Percentiles rank a stretch among this genome's conserved stretches.
These are phyloP conservation scores for Myrmecophaga tridactyla DNA, from an alignment of 2,113 vertebrate species.

Conservation along the genomic window DNA sequence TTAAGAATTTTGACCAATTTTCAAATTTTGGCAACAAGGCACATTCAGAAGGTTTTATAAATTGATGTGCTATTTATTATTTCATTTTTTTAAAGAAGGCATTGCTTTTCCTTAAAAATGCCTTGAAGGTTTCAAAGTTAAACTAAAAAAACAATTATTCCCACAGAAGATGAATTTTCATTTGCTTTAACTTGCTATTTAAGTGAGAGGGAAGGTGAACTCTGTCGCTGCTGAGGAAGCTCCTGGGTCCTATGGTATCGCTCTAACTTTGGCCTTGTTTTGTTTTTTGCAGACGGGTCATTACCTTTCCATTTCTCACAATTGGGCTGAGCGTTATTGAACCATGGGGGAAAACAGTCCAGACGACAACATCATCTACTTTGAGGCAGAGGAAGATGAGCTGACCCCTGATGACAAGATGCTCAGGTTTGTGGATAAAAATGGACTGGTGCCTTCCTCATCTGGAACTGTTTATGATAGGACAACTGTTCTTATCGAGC, in stretches of 20 bases:
- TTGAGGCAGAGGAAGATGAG: conserved; percentile 87
- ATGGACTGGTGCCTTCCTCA: conserved; percentile 89
- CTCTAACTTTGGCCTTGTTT: conserved; percentile 40
- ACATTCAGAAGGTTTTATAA: conserved; percentile 32
- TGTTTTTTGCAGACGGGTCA: conserved; percentile 78
- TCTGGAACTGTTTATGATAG: conserved; percentile 93
- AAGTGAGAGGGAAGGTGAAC: not conserved
- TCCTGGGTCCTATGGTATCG: not conserved
- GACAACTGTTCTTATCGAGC: conserved; percentile 98
- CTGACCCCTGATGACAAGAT: conserved; percentile 87
- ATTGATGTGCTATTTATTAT: not conserved
- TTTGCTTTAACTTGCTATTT: not conserved
- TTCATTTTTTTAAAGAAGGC: not conserved
- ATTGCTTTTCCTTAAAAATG: conserved; percentile 26
- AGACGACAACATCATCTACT: conserved; percentile 88
- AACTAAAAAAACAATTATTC: not conserved
- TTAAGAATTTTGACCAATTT: not conserved
- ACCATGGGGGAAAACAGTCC: conserved; percentile 98
- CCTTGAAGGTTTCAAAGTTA: conserved; percentile 14
- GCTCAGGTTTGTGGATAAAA: conserved; percentile 87
- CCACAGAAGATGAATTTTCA: not conserved
- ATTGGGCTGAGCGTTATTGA: conserved; percentile 80
- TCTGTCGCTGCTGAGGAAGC: not conserved
- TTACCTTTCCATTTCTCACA: conserved; percentile 51
- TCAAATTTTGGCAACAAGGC: conserved; percentile 8